phyloP scores from a whole-genome alignment of 2,888 invertebrate species.

The Pseudeuparius sepicola region DNA sequence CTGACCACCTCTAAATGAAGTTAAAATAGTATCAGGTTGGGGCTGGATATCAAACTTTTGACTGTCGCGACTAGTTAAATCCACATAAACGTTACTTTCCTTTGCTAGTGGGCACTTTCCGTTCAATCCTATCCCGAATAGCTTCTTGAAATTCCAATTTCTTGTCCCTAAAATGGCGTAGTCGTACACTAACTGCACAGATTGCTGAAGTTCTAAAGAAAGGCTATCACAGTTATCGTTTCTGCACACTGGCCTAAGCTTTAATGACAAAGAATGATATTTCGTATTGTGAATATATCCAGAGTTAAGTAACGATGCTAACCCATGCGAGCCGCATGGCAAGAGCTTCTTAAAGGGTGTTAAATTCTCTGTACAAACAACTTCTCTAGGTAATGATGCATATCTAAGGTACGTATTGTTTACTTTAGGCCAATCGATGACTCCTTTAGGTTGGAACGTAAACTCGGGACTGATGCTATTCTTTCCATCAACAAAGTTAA shows the following conservation, averaged over 20 bases:
- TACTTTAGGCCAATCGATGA: constrained; percentile 39
- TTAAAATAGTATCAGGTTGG: constrained; percentile 46
- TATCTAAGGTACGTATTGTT: constrained; percentile 48
- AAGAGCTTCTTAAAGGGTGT: constrained; percentile 97
- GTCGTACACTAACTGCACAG: constrained; percentile 82
- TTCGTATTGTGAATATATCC: constrained; percentile 85
- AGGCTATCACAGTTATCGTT: constrained; percentile 43
- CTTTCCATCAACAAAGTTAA: constrained; percentile 83
- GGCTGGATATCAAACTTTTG: constrained; percentile 55
- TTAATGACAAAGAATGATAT: constrained; percentile 83
- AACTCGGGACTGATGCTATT: constrained; percentile 78
- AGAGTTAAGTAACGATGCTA: constrained; percentile 81
- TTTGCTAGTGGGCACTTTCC: constrained; percentile 74
- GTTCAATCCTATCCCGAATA: constrained; percentile 79
- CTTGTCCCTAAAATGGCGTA: constrained; percentile 51
- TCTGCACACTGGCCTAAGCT: constrained; percentile 70
- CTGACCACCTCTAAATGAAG: constrained; percentile 60
- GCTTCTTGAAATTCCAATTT: constrained; percentile 78
- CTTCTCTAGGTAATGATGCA: constrained; percentile 88
- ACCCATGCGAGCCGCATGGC: constrained; percentile 88
- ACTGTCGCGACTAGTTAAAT: constrained; percentile 55
- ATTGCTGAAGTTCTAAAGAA: constrained; percentile 72
- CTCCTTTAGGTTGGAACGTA: constrained; percentile 69
- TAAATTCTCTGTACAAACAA: constrained; percentile 96
- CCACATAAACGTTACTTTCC: constrained; percentile 71